phyloP scores from a whole-genome alignment of 2,888 invertebrate genomes.

The Clepsis dumicolana region DNA sequence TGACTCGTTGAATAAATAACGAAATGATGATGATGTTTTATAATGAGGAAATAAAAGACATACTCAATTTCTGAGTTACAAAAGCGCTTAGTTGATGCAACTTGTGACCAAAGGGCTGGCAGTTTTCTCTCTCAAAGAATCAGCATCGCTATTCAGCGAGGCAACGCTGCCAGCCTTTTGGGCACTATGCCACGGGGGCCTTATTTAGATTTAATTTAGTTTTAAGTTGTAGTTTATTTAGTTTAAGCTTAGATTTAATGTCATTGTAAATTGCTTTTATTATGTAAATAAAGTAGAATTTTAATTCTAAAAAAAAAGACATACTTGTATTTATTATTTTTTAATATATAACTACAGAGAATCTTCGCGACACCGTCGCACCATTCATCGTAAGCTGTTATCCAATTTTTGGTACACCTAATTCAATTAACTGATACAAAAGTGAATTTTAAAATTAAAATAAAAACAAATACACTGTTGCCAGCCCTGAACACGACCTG shows the following conservation, averaged over 20 bases:
- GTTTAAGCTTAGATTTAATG: too few species aligned
- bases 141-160: too few species aligned
- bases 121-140: too few species aligned
- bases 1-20: background rate
- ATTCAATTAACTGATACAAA: slow-evolving; percentile 55
- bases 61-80: too few species aligned
- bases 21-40: background rate
- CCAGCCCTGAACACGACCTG: slow-evolving; percentile 46
- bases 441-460: slow-evolving; percentile 53
- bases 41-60: slow-evolving; percentile 45
- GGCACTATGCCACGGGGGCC: too few species aligned
- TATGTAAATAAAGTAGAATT: too few species aligned
- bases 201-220: too few species aligned
- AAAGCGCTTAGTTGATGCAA: too few species aligned
- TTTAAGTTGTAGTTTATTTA: too few species aligned
- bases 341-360: slow-evolving; percentile 82
- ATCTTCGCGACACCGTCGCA: slow-evolving; percentile 66
- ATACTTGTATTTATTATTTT: slow-evolving; percentile 76
- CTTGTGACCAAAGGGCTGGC: too few species aligned
- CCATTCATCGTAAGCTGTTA: slow-evolving; percentile 51
- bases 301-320: slow-evolving; percentile 48
- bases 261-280: too few species aligned
- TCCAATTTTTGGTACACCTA: slow-evolving; percentile 78
- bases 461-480: slow-evolving; percentile 49
- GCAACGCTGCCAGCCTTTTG: too few species aligned